phyloP scores from a whole-genome alignment of 2,113 vertebrate genomes.

The Pardalotus punctatus region DNA sequence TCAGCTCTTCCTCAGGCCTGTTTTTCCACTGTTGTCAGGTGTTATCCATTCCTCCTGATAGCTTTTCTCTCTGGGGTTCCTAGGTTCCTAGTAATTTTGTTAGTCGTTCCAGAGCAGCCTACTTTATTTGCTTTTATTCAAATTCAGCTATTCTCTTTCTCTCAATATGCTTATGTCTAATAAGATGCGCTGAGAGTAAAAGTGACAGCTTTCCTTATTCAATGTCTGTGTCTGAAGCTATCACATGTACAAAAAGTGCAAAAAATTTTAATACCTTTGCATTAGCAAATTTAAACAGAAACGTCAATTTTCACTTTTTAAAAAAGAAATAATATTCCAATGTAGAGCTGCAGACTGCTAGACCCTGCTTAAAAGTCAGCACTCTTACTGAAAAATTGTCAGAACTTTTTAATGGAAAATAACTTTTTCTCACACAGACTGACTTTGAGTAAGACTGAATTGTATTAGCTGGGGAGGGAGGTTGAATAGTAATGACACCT shows the following conservation, averaged over 20 bases:
- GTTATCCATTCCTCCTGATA: not conserved
- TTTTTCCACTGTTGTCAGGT: not conserved
- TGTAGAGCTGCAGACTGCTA: not conserved
- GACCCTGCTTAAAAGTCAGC: not conserved
- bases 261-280: not conserved
- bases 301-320: not conserved
- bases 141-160: not conserved
- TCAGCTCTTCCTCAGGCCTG: not conserved
- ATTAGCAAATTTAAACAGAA: not conserved
- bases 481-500: not conserved
- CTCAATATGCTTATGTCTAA: not conserved
- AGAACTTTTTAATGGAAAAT: not conserved
- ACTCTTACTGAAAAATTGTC: not conserved
- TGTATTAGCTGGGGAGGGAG: not conserved
- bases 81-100: not conserved
- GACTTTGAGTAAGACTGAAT: not conserved
- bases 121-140: rapidly evolving
- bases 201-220: not conserved
- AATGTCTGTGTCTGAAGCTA: not conserved
- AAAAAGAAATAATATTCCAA: not conserved
- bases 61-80: rapidly evolving
- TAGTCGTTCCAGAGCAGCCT: not conserved
- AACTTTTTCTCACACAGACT: not conserved
- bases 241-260: not conserved
- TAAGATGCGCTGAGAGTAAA: not conserved